Base-by-base conservation (phyloP, 2,797 vertebrate species). In the Thaleichthys pacificus region DNA sequence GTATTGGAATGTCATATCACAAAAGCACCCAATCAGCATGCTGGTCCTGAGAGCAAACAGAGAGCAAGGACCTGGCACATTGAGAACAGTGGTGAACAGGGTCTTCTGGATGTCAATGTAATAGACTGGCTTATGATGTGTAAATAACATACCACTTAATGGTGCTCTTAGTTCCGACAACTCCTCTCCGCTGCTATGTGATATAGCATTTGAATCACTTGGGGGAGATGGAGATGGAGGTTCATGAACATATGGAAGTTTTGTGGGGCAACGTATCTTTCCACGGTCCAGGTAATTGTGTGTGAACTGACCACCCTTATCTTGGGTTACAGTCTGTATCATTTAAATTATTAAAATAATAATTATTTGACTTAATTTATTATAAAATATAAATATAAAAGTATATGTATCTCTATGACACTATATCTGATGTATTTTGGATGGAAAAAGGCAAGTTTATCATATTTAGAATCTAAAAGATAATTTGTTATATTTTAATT, bases 11-110 rank as follows among this genome's bases (percentile, higher is more conserved):
- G 92, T 85, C 91, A 86, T 91, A 92, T 93, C 89, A 82, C 82
- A 84, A 91, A 92, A 94, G 92, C 93, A 91, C 86, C 90, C 94
- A 93, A 94, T 94, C 93, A 94, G 91, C 92, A 93, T 91, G 90
- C 92, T 72, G 88, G 86, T 83, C 90, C 82, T 84, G 90, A 93
- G 90, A 89, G 90, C 92, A 94, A 94, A 95, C 92, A 94, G 74
- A 87, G 85, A 87, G 83, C 63, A 75, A 81, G 86, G 85, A 83
- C 73, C 80, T 77, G 51, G 83, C 74, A 70, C 56, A 62, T 75
- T 61, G 76, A 72, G 89, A 86, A 66, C 78, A 79, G 76, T 66
- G 83, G 73, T 80, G 89, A 82, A 85, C 89, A 81, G 89, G 89
- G 73, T 75, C 86, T 75, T 83, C 87, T 88, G 89, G 91, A 90